Percentiles rank a stretch among this genome's conserved stretches.
Conservation (phyloP, 2,113 vertebrate genomes). For the Chaenocephalus aceratus region DNA sequence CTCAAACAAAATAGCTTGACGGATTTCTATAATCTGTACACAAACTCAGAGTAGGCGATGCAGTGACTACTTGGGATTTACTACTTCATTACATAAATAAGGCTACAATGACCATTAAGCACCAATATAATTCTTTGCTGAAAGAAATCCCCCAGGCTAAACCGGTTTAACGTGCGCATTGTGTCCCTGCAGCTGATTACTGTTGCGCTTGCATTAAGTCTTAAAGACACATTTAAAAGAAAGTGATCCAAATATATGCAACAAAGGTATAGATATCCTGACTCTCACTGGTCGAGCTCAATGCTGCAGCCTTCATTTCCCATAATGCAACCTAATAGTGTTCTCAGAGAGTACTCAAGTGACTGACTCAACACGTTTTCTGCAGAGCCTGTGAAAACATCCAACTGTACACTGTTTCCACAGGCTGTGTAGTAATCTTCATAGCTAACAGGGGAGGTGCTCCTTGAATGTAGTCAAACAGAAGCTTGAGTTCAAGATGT, state of each 20-base stretch:
- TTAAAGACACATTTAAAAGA: not conserved
- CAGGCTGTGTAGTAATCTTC: not conserved
- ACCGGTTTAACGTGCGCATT: slow-evolving; percentile 22
- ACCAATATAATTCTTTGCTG: slow-evolving; percentile 40
- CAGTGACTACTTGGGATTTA: not conserved
- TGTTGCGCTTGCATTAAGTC: slow-evolving; percentile 2
- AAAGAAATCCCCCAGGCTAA: slow-evolving; percentile 23
- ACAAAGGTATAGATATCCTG: not conserved
- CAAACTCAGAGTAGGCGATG: slow-evolving; percentile 22
- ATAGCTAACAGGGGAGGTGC: not conserved
- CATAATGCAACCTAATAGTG: not conserved
- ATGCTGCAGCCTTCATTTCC: slow-evolving; percentile 15
- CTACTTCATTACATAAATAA: slow-evolving; percentile 51
- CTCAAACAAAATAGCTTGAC: not conserved
- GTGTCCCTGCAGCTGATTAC: not conserved
- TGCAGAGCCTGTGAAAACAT: not conserved
- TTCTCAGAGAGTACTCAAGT: not conserved
- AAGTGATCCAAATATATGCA: slow-evolving; percentile 6
- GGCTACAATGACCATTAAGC: slow-evolving; percentile 54
- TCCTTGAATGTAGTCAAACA: not conserved
- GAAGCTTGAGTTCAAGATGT: not conserved
- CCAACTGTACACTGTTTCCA: not conserved
- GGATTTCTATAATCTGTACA: slow-evolving; percentile 29
- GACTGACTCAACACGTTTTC: not conserved
- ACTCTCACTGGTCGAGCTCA: not conserved